phyloP scores from a whole-genome alignment of 1,140 invertebrate genomes.

The Ceratosolen fusciceps region DNA sequence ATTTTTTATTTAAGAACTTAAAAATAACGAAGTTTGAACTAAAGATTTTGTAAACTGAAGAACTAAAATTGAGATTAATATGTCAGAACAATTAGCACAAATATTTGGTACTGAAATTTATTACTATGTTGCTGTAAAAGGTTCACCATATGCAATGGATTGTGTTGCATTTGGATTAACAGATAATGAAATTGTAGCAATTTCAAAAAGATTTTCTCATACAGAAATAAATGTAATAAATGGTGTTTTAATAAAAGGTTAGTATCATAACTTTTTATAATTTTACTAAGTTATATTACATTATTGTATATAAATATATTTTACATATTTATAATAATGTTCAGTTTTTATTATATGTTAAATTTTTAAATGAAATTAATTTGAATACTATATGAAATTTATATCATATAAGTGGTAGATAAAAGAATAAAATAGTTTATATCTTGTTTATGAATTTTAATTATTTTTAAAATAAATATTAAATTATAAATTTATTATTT shows the following conservation, averaged over 20 bases:
- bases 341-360: too few species aligned
- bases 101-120: conserved; percentile 61
- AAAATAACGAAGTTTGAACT: conserved; percentile 62
- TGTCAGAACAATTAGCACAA: conserved; percentile 59
- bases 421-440: too few species aligned
- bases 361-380: too few species aligned
- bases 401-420: too few species aligned
- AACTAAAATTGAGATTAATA: conserved; percentile 45
- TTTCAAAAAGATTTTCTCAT: conserved; percentile 78
- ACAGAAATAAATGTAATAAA: conserved; percentile 77
- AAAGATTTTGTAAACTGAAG: conserved; percentile 44
- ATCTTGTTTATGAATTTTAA: too few species aligned
- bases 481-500: too few species aligned
- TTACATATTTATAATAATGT: too few species aligned
- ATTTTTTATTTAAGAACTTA: conserved; percentile 65
- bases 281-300: neutral
- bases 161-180: conserved; percentile 82
- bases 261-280: conserved; percentile 11
- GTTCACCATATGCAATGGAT: conserved; percentile 80
- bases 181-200: conserved; percentile 76
- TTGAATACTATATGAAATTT: too few species aligned
- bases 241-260: conserved; percentile 79
- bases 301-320: too few species aligned
- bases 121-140: conserved; percentile 83
- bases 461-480: too few species aligned